Percentiles rank a stretch among this genome's conserved stretches.
These are phyloP conservation scores for Neosilurus mollespiculum DNA, from an alignment of 2,797 vertebrate species.

Conservation along the genomic window DNA sequence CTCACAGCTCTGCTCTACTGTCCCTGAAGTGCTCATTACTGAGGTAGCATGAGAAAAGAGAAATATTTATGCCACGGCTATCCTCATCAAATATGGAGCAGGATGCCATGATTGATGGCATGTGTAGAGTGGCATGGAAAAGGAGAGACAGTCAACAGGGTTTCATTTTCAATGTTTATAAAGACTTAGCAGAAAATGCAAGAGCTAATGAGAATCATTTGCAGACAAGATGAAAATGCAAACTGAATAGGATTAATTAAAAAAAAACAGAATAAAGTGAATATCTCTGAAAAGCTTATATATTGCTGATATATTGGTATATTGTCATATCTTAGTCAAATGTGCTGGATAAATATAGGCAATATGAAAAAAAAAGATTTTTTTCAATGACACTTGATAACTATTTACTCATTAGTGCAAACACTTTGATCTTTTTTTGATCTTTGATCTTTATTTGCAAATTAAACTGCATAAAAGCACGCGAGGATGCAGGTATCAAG, in stretches of 20 bases:
- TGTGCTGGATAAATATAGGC: constrained; percentile 6
- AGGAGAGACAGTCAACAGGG: background rate
- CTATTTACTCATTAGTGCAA: background rate
- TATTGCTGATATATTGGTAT: background rate
- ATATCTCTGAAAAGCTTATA: background rate
- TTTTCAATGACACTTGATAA: background rate
- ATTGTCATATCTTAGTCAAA: background rate
- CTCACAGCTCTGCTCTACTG: constrained; percentile 31
- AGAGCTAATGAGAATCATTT: background rate
- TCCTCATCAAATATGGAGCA: constrained; percentile 46
- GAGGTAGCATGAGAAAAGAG: constrained; percentile 39
- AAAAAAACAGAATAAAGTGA: background rate
- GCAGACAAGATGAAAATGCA: constrained; percentile 2
- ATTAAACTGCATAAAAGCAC: background rate
- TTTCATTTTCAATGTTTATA: constrained; percentile 2
- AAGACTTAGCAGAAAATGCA: background rate
- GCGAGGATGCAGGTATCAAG: background rate
- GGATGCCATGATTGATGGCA: constrained; percentile 32
- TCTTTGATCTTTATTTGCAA: background rate
- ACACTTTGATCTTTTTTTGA: no score
- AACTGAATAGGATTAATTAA: background rate
- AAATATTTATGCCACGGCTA: constrained; percentile 40
- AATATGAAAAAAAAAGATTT: background rate
- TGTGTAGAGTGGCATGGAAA: constrained; percentile 33
- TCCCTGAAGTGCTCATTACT: constrained; percentile 49